Evolutionary conservation across 1,140 invertebrate species (phyloP).

Genomic region (Ridgeia piscesae): DNA sequence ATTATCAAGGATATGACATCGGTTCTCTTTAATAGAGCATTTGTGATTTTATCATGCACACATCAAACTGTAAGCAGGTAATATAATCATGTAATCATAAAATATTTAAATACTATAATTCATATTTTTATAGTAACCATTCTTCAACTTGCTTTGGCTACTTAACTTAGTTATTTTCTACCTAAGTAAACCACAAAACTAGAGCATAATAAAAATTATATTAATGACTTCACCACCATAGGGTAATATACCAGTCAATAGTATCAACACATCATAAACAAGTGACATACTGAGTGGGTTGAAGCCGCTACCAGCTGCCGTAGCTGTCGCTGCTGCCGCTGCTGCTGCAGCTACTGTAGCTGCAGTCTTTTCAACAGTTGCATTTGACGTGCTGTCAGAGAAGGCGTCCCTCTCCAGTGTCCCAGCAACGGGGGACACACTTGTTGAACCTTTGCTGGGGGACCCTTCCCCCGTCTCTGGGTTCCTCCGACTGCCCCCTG

Average conservation of each 20-base stretch:
- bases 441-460: neutral
- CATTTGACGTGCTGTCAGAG: neutral
- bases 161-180: neutral
- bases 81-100: neutral
- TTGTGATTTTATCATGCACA: neutral
- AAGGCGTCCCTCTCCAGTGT: neutral
- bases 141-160: neutral
- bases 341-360: neutral
- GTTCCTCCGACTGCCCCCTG: neutral
- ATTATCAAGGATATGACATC: neutral
- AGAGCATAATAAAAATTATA: neutral
- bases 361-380: neutral
- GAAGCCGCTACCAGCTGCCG: neutral
- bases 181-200: neutral
- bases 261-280: neutral
- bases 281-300: neutral
- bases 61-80: neutral
- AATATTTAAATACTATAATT: no score
- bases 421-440: neutral
- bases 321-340: neutral
- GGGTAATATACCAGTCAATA: neutral
- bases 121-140: no score
- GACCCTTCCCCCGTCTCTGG: slow-evolving; percentile 14
- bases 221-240: neutral
- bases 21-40: neutral